A percentile compares a stretch with the other conserved stretches of the same genome.
phyloP scores from a whole-genome alignment of 1,140 invertebrate genomes.

The Ceratina japonica region DNA sequence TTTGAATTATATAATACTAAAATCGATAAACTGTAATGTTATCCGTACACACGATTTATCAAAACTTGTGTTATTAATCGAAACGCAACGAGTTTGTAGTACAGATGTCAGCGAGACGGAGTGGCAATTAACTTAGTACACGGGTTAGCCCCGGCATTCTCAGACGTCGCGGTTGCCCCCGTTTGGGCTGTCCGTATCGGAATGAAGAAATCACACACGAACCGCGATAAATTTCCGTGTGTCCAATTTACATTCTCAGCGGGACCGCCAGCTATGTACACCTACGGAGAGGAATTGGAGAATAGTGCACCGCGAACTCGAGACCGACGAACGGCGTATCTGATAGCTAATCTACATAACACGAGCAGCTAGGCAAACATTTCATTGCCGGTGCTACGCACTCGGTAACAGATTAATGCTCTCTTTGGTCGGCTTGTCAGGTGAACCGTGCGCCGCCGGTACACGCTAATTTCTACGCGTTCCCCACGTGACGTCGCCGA shows the following conservation, averaged over 20 bases:
- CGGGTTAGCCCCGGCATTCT: neutral
- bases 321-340: conserved; percentile 8
- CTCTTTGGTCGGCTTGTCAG: neutral
- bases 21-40: no score
- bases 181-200: neutral
- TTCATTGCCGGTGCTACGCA: conserved; percentile 5
- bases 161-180: no score
- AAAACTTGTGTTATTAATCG: neutral
- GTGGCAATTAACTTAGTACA: neutral
- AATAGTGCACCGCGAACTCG: neutral
- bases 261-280: neutral
- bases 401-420: conserved; percentile 29
- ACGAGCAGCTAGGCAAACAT: conserved; percentile 30
- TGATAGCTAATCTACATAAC: conserved; percentile 41
- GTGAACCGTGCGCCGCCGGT: conserved; percentile 1
- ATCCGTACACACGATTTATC: no score
- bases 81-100: neutral
- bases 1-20: no score
- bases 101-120: neutral
- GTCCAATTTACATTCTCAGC: conserved; percentile 34
- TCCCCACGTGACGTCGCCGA: no score
- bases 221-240: conserved; percentile 13
- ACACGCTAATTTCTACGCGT: neutral
- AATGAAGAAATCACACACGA: conserved; percentile 21
- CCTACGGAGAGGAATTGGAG: neutral